Evolutionary conservation across 2,888 invertebrate genomes (phyloP), one percentile per base, ranked within the genome.

Genomic region (Scrobipalpa costella): DNA sequence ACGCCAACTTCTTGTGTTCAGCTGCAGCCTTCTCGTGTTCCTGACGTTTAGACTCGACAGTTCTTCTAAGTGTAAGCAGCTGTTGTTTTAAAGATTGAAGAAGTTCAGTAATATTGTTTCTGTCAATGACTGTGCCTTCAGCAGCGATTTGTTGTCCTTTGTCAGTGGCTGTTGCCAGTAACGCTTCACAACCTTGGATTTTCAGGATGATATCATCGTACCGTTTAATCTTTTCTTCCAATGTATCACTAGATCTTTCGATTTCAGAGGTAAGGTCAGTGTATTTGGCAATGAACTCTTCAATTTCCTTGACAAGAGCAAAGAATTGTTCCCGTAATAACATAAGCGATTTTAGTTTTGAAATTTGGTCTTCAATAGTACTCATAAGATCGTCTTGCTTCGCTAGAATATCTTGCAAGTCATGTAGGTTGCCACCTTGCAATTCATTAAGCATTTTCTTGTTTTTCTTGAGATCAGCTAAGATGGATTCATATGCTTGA

Each of bases 101-200:
- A 72, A 98, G 95, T 78, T 97, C 97, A 1, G 97, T 97, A 7
- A 98, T 95, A 71, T 95, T 95, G 73, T 98, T 98, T 73, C 96
- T 93, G 73, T 98, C 98, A 17, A 96, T 95, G 0, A 96, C 95
- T 2, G 96, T 95, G 50, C 98, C 97, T 86, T 98, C 98, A 0
- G 95, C 95, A 0, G 97, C 97, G 38, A 98, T 98, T 82, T 97
- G 97, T 77, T 97, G 96, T 0, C 98, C 98, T 81, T 98, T 98
- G 77, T 98, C 98, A 13, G 95, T 95, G 0, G 98, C 97, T 6
- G 96, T 94, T 0, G 97, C 96, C 8, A 98, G 85, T 40, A 96
- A 91, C 9, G 97, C 98, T 83, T 98, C 98, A 79, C 96, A 97
- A 74, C 97, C 97, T 87, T 97, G 97, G 62, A 98, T 97, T 78